Base-by-base conservation (phyloP, 2,113 vertebrate species). In the Atlantisia rogersi region DNA sequence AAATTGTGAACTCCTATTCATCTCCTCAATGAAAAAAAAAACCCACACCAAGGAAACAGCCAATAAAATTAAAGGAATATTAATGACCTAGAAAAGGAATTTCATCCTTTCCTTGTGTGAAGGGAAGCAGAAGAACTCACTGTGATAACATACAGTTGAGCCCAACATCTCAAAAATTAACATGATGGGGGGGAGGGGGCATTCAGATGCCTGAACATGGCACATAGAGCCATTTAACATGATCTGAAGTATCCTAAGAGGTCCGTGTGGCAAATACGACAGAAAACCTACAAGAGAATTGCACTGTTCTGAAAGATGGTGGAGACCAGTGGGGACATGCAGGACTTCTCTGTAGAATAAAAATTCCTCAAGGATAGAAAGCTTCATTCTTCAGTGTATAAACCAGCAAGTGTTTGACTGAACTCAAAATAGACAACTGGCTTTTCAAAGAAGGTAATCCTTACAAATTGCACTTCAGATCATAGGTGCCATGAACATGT, bases 121-220 rank as follows among this genome's bases (percentile, higher is more conserved):
- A 94, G 31, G 50, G 63, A 89, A 92, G 53, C 53, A 89, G 81
- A 94, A 90, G 56, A 94, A 69, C 55, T 91, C 35, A 22, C n/a
- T 73, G 48, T 58, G 70, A 69, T 73, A 60, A 16, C 53, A 82
- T 32, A 50, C 8, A 76, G 69, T 50, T 73, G 55, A 90, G 67
- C 17, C 13, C 31, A 86, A 77, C 50, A 86, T 40, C 75, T 83
- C 63, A 63, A 59, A 94, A 85, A 58, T 26, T 14, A 86, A 62
- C 55, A 70, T 28, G 37, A 40, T 78, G 32, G 37, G 94, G 95
- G 94, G 46, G 42, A 56, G 17, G 22, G 21, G 20, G 26, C 29
- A 73, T 80, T 69, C 67, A 29, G 5, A 44, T 90, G 44, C 56
- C 64, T 83, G 52, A 90, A 63, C 25, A 67, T 13, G 40, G 82